Base-by-base conservation (phyloP, 2,113 vertebrate genomes). In the Caretta caretta region DNA sequence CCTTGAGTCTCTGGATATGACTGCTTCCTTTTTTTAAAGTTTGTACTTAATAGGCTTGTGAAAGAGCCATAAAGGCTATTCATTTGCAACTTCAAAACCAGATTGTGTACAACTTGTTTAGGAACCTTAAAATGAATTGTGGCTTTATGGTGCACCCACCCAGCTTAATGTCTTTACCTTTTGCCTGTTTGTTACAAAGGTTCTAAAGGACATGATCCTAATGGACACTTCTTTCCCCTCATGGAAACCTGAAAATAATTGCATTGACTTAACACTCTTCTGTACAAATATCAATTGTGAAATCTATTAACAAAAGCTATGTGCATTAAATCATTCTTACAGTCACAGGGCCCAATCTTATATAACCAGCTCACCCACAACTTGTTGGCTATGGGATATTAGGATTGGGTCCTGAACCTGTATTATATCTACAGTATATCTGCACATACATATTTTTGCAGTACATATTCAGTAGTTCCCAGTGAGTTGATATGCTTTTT, bases 1-100 rank as follows among this genome's bases (percentile, higher is more conserved):
- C 75, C 92, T 96, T 29, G 76, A 95, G n/a, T 94, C 88, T 80
- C 56, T 86, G 12, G 76, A 53, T 90, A 8, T 87, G 84, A 35
- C 92, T 10, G 46, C 2, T 27, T 88, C 92, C 11, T 69, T 76
- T 1, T 8, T 76, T 56, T 59, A 57, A 82, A 42, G 10, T 22
- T 46, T 76, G 20, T 75, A 14, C 57, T 35, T 95, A 20, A 5
- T 46, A 46, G 38, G 72, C 13, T 84, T 90, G 46, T 88, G 88
- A 50, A 81, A 92, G n/a, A 72, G 75, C 53, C 92, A 1, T 80
- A 16, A 69, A 88, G 84, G 42, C 83, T 48, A 35, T 8, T 88
- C 31, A 88, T 94, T 46, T 79, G 13, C 46, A 84, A 12, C 51
- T 94, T 96, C 22, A 51, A 3, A 51, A 88, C 87, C 19, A 56